phyloP scores from a whole-genome alignment of 2,888 invertebrate species.

The Syritta pipiens region DNA sequence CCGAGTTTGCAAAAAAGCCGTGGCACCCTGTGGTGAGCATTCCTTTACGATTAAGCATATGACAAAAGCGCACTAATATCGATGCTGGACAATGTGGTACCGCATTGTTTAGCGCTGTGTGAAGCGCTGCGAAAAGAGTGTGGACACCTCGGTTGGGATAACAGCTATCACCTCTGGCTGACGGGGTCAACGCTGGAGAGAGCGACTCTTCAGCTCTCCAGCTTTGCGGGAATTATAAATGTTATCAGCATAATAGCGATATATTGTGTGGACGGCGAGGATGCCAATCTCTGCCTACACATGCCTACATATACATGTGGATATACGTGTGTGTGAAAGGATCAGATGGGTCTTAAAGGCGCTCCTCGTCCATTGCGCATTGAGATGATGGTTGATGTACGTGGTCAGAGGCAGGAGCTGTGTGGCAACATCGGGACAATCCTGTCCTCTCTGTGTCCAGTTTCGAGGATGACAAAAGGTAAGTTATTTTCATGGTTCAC shows the following conservation, averaged over 20 bases:
- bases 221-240: slow-evolving; percentile 68
- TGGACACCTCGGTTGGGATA: slow-evolving; percentile 63
- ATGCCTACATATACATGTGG: slow-evolving; percentile 18
- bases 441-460: slow-evolving; percentile 32
- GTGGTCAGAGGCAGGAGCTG: slow-evolving; percentile 63
- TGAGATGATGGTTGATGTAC: slow-evolving; percentile 65
- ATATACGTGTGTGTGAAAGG: slow-evolving; percentile 5
- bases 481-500: slow-evolving; percentile 66
- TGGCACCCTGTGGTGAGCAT: slow-evolving; percentile 64
- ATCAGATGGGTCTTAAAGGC: slow-evolving; percentile 23
- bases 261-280: slow-evolving; percentile 67
- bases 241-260: slow-evolving; percentile 67
- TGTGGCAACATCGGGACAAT: slow-evolving; percentile 34
- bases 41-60: slow-evolving; percentile 68
- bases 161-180: slow-evolving; percentile 62
- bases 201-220: slow-evolving; percentile 56
- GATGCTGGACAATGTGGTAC: slow-evolving; percentile 67
- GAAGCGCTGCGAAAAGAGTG: slow-evolving; percentile 54
- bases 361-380: slow-evolving; percentile 13
- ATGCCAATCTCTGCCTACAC: slow-evolving; percentile 68
- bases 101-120: slow-evolving; percentile 55
- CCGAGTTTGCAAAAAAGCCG: slow-evolving; percentile 19
- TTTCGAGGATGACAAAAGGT: slow-evolving; percentile 64
- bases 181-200: slow-evolving; percentile 41
- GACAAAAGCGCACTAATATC: slow-evolving; percentile 68